phyloP scores from a whole-genome alignment of 2,113 vertebrate genomes.

The Pangasianodon gigas region DNA sequence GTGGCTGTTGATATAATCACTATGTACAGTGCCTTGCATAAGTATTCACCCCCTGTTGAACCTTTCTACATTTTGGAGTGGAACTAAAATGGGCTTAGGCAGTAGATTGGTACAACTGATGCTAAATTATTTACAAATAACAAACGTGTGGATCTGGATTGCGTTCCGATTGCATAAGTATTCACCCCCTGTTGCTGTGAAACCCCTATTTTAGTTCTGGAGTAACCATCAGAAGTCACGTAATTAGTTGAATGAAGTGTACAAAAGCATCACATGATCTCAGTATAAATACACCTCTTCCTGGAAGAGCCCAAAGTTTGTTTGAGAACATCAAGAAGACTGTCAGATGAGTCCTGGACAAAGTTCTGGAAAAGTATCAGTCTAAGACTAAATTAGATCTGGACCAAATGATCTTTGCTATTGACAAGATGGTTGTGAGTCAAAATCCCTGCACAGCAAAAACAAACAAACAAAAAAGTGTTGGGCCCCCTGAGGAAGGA shows the following conservation, averaged over 20 bases:
- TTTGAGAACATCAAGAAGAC: not conserved
- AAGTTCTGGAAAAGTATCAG: not conserved
- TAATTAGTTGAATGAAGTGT: not conserved
- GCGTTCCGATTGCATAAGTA: too few relatives aligned
- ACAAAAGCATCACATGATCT: not conserved
- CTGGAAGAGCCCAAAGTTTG: not conserved
- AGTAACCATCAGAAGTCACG: not conserved
- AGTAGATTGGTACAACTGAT: too few relatives aligned
- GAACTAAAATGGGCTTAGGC: not conserved
- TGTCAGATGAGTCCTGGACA: not conserved
- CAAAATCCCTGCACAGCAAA: not conserved
- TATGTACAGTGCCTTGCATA: not conserved
- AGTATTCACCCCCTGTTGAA: not conserved
- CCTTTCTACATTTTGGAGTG: not conserved
- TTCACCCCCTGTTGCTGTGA: not conserved
- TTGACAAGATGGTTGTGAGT: not conserved
- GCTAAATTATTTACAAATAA: too few relatives aligned
- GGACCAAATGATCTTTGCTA: not conserved
- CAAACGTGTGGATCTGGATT: too few relatives aligned
- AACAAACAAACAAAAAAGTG: not conserved
- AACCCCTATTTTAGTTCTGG: not conserved
- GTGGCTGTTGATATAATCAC: not conserved
- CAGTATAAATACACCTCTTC: not conserved
- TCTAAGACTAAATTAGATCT: not conserved
- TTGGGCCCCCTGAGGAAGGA: not conserved